Base-by-base conservation (phyloP, 92 coral and sea anemone genomes). In the Pocillopora meandrina region DNA sequence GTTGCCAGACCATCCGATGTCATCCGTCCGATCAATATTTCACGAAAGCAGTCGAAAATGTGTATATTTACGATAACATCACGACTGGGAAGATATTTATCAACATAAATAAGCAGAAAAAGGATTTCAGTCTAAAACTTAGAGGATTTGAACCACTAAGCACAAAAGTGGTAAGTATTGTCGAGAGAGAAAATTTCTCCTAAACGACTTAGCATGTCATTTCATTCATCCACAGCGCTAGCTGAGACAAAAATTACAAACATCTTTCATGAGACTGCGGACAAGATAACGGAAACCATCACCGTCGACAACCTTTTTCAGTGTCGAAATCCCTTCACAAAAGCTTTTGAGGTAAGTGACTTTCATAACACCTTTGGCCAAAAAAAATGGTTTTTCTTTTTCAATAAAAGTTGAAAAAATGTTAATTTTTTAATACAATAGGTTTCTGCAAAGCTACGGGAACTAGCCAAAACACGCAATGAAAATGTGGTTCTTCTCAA, bases 321-420 rank as follows among this genome's bases (percentile, higher is more conserved):
- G 18, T 80, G 84, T 33, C 49, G 18, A 80, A 80, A 80, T 57
- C 84, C 84, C 15, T 23, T 80, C 19, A 59, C 67, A 57, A 80
- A 57, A 80, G 84, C 84, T 56, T 80, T 80, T 80, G 76, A 80
- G 76, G 84, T 80, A 35, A 58, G 66, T 68, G 31, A 26, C 31
- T 26, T 26, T 26, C 31, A 5, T 5, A 8, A 26, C 35, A 26
- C 13, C 12, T 31, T 21, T 31, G 0, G 5, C 52, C 31, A 23
- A 16, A 21, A 5, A 26, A n/a, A 26, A 33, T 9, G 47, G 4
- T 68, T 68, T 21, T 1, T 67, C 33, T 26, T 26, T 26, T 26
- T 33, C 34, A 65, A n/a, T 65, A 21, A 21, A 65, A 26, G 31
- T 26, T 26, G 31, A 26, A 26, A 26, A 42, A 26, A 42, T 35